These are phyloP conservation scores for Ophraella communa DNA, from an alignment of 2,888 invertebrate genomes.

Conservation along the genomic window DNA sequence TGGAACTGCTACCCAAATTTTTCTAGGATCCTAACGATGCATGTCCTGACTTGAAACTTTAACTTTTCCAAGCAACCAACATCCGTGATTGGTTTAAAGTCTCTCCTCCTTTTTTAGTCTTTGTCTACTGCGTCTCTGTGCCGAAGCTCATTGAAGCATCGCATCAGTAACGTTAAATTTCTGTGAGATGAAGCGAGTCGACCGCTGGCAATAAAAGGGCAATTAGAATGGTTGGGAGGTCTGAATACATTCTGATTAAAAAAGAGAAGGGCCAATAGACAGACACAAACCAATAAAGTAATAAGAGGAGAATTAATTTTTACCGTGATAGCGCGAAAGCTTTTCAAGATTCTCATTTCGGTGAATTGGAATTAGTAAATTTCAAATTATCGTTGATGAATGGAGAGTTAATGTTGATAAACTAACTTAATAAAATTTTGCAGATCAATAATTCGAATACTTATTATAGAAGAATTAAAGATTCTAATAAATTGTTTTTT, in stretches of 20 bases:
- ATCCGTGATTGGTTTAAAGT: background rate
- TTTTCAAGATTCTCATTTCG: slow-evolving; percentile 10
- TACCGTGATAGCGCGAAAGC: slow-evolving; percentile 11
- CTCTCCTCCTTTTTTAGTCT: background rate
- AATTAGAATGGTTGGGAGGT: slow-evolving; percentile 59
- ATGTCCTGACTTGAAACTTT: background rate
- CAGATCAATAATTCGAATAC: no score
- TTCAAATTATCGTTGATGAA: background rate
- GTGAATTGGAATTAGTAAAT: slow-evolving; percentile 12
- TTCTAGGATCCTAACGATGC: no score
- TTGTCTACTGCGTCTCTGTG: slow-evolving; percentile 14
- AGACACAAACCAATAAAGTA: slow-evolving; percentile 60
- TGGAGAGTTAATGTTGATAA: background rate
- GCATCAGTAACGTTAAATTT: slow-evolving; percentile 58
- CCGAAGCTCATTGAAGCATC: slow-evolving; percentile 50
- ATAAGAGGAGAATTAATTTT: slow-evolving; percentile 60
- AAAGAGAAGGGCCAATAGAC: slow-evolving; percentile 59
- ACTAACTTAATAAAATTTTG: background rate
- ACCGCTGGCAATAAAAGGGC: slow-evolving; percentile 59
- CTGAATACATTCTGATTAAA: slow-evolving; percentile 60
- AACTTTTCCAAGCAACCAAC: background rate
- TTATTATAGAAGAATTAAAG: no score
- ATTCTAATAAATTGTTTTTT: no score
- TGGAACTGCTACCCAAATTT: no score
- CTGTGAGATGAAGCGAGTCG: slow-evolving; percentile 55